Percentiles rank a stretch among this genome's conserved stretches.
Conservation (phyloP, 1,140 invertebrate genomes). For the Conus betulinus region DNA sequence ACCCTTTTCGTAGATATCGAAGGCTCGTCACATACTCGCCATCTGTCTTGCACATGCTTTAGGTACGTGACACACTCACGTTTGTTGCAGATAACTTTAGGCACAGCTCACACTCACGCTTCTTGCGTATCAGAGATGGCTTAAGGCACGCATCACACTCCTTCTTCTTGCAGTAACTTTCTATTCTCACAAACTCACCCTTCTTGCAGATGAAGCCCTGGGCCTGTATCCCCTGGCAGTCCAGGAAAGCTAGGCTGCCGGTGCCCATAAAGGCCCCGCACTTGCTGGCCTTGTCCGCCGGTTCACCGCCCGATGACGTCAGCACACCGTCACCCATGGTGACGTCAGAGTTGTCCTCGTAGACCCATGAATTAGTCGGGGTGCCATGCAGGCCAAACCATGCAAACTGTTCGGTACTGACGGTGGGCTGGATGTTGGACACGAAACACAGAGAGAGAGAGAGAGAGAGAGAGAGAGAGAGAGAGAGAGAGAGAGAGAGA, state of each 20-base stretch:
- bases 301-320: slow-evolving; percentile 21
- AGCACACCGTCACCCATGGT: slow-evolving; percentile 20
- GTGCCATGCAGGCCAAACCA: slow-evolving; percentile 39
- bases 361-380: slow-evolving; percentile 21
- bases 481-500: slow-evolving; percentile 6
- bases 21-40: too few relatives aligned
- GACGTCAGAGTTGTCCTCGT: slow-evolving; percentile 30
- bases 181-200: slow-evolving; percentile 2
- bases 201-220: slow-evolving; percentile 34
- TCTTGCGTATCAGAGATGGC: too few relatives aligned
- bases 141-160: too few relatives aligned
- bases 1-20: too few relatives aligned
- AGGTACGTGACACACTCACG: too few relatives aligned
- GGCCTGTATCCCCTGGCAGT: slow-evolving; percentile 18
- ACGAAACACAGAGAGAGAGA: neutral
- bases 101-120: too few relatives aligned
- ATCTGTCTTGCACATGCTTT: too few relatives aligned
- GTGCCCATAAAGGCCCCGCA: slow-evolving; percentile 38
- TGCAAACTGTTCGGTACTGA: slow-evolving; percentile 2
- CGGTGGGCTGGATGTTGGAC: neutral
- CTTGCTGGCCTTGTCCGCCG: slow-evolving; percentile 20
- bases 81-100: too few relatives aligned
- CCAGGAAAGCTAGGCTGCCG: slow-evolving; percentile 35
- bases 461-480: slow-evolving; percentile 10
- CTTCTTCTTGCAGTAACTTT: too few relatives aligned